phyloP scores from a whole-genome alignment of 1,140 invertebrate species.

The Dendrolimus kikuchii region DNA sequence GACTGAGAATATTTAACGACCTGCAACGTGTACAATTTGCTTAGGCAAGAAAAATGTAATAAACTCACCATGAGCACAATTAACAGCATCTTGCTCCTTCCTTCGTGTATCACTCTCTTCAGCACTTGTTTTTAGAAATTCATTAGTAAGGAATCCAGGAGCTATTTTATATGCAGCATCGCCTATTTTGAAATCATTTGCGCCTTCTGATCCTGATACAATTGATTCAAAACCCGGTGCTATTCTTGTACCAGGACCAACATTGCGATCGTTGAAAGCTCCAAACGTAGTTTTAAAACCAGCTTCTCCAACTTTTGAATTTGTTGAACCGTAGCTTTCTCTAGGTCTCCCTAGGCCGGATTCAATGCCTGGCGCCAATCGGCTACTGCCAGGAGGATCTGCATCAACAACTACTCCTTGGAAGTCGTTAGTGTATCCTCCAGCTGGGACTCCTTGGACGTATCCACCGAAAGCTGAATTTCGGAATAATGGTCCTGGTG shows the following conservation, averaged over 20 bases:
- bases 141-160: slow-evolving; percentile 5
- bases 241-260: not conserved
- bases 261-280: slow-evolving; percentile 7
- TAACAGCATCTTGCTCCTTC: too few species aligned
- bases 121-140: too few species aligned
- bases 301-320: slow-evolving; percentile 61
- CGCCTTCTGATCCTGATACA: not conserved
- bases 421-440: slow-evolving; percentile 45
- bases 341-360: slow-evolving; percentile 46
- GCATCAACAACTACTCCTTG: slow-evolving; percentile 59
- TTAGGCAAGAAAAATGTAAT: too few species aligned
- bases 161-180: slow-evolving; percentile 1
- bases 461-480: slow-evolving; percentile 27
- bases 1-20: too few species aligned
- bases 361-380: slow-evolving; percentile 29
- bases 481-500: slow-evolving; percentile 34
- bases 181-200: not conserved
- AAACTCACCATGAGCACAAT: too few species aligned
- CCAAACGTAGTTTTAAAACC: slow-evolving; percentile 35
- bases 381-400: slow-evolving; percentile 37
- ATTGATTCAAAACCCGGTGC: not conserved
- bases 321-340: slow-evolving; percentile 41
- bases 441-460: slow-evolving; percentile 36
- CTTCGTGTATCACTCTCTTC: too few species aligned
- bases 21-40: too few species aligned